These are phyloP conservation scores for Subacronicta megacephala DNA, from an alignment of 2,888 invertebrate species.

Conservation along the genomic window DNA sequence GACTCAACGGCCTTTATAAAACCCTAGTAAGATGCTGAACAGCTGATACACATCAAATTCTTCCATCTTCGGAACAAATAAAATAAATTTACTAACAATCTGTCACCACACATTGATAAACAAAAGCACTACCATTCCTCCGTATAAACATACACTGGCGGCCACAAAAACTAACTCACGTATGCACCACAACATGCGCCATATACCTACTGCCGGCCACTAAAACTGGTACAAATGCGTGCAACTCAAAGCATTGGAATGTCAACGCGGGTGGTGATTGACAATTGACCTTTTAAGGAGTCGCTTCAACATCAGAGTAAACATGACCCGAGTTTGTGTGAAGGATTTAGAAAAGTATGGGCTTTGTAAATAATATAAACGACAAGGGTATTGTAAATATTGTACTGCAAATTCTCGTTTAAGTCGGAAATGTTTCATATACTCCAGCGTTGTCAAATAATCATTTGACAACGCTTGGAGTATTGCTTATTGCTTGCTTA, in stretches of 20 bases:
- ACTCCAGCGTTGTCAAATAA: not conserved
- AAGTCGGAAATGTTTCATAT: not conserved
- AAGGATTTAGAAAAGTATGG: conserved; percentile 52
- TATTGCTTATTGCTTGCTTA: too few species aligned
- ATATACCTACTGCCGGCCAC: conserved; percentile 55
- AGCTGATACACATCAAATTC: conserved; percentile 11
- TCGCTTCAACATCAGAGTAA: conserved; percentile 62
- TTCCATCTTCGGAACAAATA: conserved; percentile 6
- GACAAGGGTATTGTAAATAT: conserved; percentile 29
- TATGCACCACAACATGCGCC: conserved; percentile 40
- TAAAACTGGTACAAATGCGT: conserved; percentile 60
- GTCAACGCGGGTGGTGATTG: conserved; percentile 74
- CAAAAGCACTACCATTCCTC: conserved; percentile 38
- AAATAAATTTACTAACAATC: conserved; percentile 18
- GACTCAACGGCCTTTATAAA: not conserved
- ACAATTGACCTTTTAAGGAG: conserved; percentile 77
- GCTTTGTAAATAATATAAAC: conserved; percentile 18
- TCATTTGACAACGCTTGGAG: too few species aligned
- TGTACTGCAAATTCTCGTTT: conserved; percentile 18
- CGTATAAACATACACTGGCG: conserved; percentile 37
- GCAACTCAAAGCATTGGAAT: conserved; percentile 67
- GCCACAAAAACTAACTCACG: conserved; percentile 58
- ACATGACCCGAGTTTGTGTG: conserved; percentile 55
- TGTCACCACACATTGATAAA: conserved; percentile 20
- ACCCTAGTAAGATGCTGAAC: not conserved